phyloP scores from a whole-genome alignment of 2,797 vertebrate genomes.

The Manis crassicaudata region DNA sequence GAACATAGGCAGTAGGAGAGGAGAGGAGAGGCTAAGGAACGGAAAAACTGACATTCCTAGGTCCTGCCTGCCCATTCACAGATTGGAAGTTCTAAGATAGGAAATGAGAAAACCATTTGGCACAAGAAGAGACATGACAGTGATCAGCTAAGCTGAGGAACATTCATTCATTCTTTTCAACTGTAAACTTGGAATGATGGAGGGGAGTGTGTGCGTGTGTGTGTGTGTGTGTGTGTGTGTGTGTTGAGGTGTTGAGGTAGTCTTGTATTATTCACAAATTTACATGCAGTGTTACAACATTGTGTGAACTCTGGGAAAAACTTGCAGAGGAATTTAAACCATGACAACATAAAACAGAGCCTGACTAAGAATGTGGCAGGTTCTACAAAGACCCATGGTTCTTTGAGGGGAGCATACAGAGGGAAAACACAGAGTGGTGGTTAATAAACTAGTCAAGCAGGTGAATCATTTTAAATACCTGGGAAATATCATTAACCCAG shows the following conservation, averaged over 20 bases:
- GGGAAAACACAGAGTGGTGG: background rate
- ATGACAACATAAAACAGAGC: background rate
- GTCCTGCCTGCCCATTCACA: background rate
- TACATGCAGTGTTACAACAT: background rate
- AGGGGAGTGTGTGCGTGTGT: background rate
- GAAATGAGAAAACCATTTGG: background rate
- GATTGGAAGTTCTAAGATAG: background rate
- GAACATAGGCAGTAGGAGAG: background rate
- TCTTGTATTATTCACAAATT: background rate
- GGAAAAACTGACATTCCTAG: background rate
- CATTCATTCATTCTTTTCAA: background rate
- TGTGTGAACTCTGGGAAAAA: background rate
- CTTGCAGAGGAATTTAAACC: background rate
- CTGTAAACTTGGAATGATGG: background rate
- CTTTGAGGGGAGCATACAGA: background rate
- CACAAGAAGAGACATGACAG: background rate
- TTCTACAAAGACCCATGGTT: background rate
- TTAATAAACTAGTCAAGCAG: slow-evolving; percentile 69
- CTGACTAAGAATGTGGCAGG: background rate
- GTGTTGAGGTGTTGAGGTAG: background rate
- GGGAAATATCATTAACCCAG: slow-evolving; percentile 68
- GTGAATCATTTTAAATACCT: slow-evolving; percentile 72
- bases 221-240: background rate
- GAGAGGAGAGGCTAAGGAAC: background rate
- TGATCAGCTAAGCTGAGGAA: background rate